Percentiles rank a stretch among this genome's conserved stretches.
Conservation (phyloP, 2,888 invertebrate genomes). For the Drosophila putrida region DNA sequence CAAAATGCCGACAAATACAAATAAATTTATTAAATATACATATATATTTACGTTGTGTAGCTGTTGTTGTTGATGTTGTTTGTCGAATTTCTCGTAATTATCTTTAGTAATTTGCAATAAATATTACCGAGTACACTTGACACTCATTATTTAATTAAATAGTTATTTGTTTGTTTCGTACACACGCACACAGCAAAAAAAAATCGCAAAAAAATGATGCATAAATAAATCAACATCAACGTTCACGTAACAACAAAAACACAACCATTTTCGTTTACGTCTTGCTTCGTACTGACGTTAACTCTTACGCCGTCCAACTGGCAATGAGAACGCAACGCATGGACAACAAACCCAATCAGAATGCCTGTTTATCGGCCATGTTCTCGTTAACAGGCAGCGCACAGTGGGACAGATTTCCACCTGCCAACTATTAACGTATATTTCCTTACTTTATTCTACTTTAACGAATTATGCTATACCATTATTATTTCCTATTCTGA, state of each 20-base stretch:
- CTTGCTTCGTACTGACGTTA: slow-evolving; percentile 78
- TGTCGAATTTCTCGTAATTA: slow-evolving; percentile 36
- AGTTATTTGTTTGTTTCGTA: slow-evolving; percentile 36
- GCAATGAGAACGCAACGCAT: slow-evolving; percentile 60
- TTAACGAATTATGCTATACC: too few species aligned
- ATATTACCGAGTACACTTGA: slow-evolving; percentile 34
- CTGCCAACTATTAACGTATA: background rate
- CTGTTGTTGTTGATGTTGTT: slow-evolving; percentile 28
- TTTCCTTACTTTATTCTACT: background rate
- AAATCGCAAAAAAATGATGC: slow-evolving; percentile 57
- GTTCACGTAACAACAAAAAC: slow-evolving; percentile 78
- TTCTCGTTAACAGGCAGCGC: slow-evolving; percentile 55
- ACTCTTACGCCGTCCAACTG: slow-evolving; percentile 62
- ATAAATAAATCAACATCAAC: slow-evolving; percentile 61
- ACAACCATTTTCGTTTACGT: slow-evolving; percentile 83
- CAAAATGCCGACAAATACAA: slow-evolving; percentile 57
- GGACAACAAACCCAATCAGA: slow-evolving; percentile 62
- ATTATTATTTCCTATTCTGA: background rate
- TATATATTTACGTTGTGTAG: slow-evolving; percentile 67
- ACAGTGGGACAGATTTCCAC: slow-evolving; percentile 35
- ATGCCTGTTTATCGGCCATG: slow-evolving; percentile 59
- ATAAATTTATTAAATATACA: slow-evolving; percentile 13
- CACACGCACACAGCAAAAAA: slow-evolving; percentile 54
- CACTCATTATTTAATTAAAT: slow-evolving; percentile 34
- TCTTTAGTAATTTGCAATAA: slow-evolving; percentile 39